Conservation (phyloP, 2,113 vertebrate genomes). For the Kobus ellipsiprymnus region DNA sequence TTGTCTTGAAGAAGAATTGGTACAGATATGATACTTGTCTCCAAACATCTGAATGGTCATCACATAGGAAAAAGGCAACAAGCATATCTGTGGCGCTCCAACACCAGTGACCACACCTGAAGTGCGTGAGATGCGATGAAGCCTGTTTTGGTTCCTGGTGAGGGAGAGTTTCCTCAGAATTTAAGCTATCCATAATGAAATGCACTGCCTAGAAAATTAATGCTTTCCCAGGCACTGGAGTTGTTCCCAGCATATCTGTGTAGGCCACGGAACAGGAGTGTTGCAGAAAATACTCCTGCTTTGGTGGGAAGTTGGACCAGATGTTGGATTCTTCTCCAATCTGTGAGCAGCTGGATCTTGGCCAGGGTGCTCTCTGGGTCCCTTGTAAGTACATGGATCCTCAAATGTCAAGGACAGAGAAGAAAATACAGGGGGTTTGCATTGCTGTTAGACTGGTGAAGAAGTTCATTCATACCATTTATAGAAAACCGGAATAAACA, state of each 20-base stretch:
- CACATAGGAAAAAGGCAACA: background rate
- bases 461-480: background rate
- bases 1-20: background rate
- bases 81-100: background rate
- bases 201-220: conserved; percentile 9
- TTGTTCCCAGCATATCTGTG: conserved; percentile 3
- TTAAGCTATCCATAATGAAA: conserved; percentile 44
- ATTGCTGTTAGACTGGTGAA: background rate
- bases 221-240: conserved; percentile 23
- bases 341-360: background rate
- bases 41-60: background rate
- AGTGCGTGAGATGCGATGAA: background rate
- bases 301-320: background rate
- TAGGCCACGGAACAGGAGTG: background rate
- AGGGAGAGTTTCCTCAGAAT: background rate
- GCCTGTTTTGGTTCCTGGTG: conserved; percentile 2
- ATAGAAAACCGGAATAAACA: background rate
- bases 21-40: background rate
- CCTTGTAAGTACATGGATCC: background rate
- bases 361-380: background rate
- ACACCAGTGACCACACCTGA: conserved; percentile 14
- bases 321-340: background rate
- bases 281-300: background rate
- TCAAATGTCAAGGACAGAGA: background rate
- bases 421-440: background rate